Conservation (phyloP, 2,113 vertebrate genomes). For the Neolamprologus sp. region DNA sequence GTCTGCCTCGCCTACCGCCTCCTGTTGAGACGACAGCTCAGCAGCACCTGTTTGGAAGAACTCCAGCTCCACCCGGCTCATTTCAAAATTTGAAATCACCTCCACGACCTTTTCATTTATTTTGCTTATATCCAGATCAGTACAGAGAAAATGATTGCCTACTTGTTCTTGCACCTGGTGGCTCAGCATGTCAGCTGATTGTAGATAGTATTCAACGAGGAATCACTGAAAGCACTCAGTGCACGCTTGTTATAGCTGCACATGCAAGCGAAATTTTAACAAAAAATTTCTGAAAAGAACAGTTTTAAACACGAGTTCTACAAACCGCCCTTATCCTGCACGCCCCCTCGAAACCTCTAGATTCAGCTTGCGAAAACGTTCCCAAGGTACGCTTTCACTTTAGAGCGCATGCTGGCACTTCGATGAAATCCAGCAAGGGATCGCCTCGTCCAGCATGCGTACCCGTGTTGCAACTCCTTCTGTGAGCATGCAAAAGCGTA, state of each 20-base stretch:
- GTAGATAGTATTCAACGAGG: background rate
- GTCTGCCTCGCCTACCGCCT: background rate
- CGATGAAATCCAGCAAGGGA: constrained; percentile 17
- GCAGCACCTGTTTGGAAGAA: constrained; percentile 60
- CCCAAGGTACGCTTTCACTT: background rate
- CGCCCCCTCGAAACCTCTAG: background rate
- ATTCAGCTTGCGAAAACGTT: background rate
- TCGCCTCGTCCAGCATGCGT: constrained; percentile 1
- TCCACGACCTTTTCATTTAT: constrained; percentile 22
- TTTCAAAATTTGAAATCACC: constrained; percentile 15
- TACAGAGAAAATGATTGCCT: background rate
- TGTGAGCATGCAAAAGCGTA: background rate
- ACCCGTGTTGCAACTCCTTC: constrained; percentile 34
- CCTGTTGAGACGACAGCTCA: background rate
- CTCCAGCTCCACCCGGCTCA: constrained; percentile 32
- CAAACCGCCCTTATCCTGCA: background rate
- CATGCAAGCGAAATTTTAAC: background rate
- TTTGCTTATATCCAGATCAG: constrained; percentile 31
- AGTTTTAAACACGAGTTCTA: background rate
- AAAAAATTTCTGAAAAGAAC: background rate
- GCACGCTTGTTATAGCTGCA: background rate
- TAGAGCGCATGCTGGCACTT: background rate
- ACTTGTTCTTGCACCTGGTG: background rate
- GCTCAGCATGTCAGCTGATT: background rate
- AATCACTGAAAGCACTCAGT: background rate